Base-by-base conservation (phyloP, 2,797 vertebrate genomes). In the Sphenopsis melanotis region DNA sequence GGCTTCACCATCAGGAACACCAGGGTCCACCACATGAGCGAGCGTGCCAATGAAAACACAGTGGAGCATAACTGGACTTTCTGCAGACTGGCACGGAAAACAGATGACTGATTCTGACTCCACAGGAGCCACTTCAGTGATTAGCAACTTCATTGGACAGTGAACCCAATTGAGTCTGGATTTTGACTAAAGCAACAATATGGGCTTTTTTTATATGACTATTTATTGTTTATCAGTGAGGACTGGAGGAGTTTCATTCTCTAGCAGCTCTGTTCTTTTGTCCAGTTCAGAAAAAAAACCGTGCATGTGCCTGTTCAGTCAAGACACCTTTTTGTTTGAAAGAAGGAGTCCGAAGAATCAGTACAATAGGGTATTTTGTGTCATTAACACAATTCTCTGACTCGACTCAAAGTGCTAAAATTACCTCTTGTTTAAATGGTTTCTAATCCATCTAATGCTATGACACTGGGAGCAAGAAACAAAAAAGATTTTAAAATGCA, bases 51-150 rank as follows among this genome's bases (percentile, higher is more conserved):
- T 3, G 99, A 99, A 88, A 99, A 99, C 98, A 99, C 99, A 2
- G 99, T 99, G 93, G 99, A 99, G 95, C 99, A 99, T 80, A 99
- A 99, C 97, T 99, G 99, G 99, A 99, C 99, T 96, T 99, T 99
- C 97, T 99, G 99, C 74, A 98, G 99, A 93, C 97, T 99, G 75
- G 99, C 99, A 86, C 98, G 98, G 95, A 99, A 99, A 98, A 99
- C 99, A 3, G 99, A 99, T 56, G 99, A 99, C 97, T 99, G 98
- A 98, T 61, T 63, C 63, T 56, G 60, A 46, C 68, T 72, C 85
- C 21, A 4, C 23, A 21, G 71, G 92, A 93, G 89, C 72, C 65
- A 9, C 70, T 94, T 89, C 85, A 84, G 92, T 89, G 83, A 87
- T 83, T 50, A 56, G 50, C 64, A 42, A 80, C 89, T 79, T 83